These are phyloP conservation scores for Drosophila kuntzei DNA, from an alignment of 2,888 invertebrate genomes.

Conservation along the genomic window DNA sequence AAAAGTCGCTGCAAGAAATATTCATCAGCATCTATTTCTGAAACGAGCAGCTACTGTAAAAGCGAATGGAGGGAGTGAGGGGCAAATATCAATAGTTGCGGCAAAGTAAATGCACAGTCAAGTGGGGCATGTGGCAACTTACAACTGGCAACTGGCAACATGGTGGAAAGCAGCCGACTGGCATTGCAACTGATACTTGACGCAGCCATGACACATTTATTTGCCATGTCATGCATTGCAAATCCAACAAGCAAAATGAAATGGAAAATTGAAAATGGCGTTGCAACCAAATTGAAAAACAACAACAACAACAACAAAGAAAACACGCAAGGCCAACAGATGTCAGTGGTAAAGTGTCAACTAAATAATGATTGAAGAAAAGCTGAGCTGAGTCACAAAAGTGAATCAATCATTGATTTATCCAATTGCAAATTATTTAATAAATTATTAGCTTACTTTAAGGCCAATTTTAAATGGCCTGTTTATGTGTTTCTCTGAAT, in stretches of 20 bases:
- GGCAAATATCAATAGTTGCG: slow-evolving; percentile 33
- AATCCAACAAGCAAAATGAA: slow-evolving; percentile 57
- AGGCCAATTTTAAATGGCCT: slow-evolving; percentile 42
- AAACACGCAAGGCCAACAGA: slow-evolving; percentile 34
- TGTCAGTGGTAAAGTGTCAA: background rate
- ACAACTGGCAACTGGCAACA: slow-evolving; percentile 41
- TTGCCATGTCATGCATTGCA: slow-evolving; percentile 61
- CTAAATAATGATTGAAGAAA: background rate
- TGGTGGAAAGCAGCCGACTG: slow-evolving; percentile 24
- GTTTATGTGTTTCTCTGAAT: slow-evolving; percentile 62
- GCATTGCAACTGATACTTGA: slow-evolving; percentile 36
- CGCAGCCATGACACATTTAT: slow-evolving; percentile 73
- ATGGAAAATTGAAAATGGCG: slow-evolving; percentile 42
- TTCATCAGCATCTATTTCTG: slow-evolving; percentile 64
- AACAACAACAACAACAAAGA: background rate
- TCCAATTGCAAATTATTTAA: background rate
- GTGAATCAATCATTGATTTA: slow-evolving; percentile 24
- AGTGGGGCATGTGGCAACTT: slow-evolving; percentile 25
- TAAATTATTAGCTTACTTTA: slow-evolving; percentile 11
- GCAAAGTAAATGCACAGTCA: slow-evolving; percentile 30
- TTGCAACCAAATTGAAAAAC: slow-evolving; percentile 35
- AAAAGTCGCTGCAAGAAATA: slow-evolving; percentile 39
- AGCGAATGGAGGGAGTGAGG: background rate
- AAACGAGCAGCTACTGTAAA: slow-evolving; percentile 9
- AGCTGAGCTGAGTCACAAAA: slow-evolving; percentile 24